These are phyloP conservation scores for Pachymerium ferrugineum DNA, from an alignment of 2,888 invertebrate genomes.

Conservation along the genomic window DNA sequence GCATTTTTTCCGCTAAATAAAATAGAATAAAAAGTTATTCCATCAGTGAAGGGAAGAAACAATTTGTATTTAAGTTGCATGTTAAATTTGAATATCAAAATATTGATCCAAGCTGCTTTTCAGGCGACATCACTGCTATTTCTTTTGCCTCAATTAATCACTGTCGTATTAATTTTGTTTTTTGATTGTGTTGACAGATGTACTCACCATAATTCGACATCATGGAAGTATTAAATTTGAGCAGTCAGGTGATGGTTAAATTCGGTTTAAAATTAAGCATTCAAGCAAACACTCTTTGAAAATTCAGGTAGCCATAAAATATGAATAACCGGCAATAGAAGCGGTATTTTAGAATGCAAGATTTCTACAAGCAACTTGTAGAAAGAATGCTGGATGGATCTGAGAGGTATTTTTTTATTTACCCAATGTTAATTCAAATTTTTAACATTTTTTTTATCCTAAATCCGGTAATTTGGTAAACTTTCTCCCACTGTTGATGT, in stretches of 20 bases:
- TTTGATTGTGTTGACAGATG: background rate
- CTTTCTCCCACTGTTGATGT: too few relatives aligned
- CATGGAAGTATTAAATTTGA: slow-evolving; percentile 9
- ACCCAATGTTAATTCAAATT: too few relatives aligned
- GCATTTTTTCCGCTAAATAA: background rate
- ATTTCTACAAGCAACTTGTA: too few relatives aligned
- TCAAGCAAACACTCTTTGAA: background rate
- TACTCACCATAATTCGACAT: background rate
- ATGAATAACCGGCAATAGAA: too few relatives aligned
- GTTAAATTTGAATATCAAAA: background rate
- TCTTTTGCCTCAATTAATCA: background rate
- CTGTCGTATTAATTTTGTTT: background rate
- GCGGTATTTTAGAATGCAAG: too few relatives aligned
- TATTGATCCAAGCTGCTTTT: background rate
- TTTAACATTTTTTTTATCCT: too few relatives aligned
- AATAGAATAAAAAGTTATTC: background rate
- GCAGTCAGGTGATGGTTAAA: background rate
- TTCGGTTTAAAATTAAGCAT: background rate
- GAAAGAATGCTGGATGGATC: too few relatives aligned
- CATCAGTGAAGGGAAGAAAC: background rate
- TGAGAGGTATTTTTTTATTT: too few relatives aligned
- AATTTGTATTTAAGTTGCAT: background rate
- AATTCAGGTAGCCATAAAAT: background rate
- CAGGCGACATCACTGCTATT: background rate
- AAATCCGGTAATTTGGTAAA: too few relatives aligned